A percentile compares a stretch with the other conserved stretches of the same genome.
Conservation (phyloP, 2,888 invertebrate species). For the Tortrix viridana region DNA sequence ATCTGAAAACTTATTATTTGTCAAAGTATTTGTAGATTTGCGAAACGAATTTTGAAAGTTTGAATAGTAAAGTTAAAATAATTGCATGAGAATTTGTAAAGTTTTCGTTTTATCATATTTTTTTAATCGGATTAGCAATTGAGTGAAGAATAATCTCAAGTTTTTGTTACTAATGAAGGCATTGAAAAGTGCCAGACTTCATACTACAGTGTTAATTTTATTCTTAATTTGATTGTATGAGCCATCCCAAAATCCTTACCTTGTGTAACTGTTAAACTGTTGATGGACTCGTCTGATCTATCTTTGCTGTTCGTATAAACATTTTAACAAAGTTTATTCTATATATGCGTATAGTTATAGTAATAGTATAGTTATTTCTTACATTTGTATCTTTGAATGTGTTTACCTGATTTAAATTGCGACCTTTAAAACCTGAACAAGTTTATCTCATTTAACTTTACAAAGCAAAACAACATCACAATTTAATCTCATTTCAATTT, state of each 20-base stretch:
- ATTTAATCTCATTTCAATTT: conserved; percentile 35
- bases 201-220: conserved; percentile 18
- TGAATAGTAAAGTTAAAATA: background rate
- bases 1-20: no score
- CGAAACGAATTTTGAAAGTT: background rate
- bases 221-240: conserved; percentile 13
- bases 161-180: conserved; percentile 10
- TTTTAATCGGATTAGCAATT: background rate
- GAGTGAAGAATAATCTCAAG: background rate
- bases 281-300: background rate
- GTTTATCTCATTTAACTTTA: background rate
- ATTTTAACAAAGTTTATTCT: no score
- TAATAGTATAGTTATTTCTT: no score
- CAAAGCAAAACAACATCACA: conserved; percentile 8
- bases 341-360: no score
- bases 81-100: background rate
- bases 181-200: conserved; percentile 22
- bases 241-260: background rate
- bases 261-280: background rate
- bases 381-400: no score
- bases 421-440: conserved; percentile 10
- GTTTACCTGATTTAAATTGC: background rate
- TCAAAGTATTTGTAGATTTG: no score
- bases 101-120: background rate
- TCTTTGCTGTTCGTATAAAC: no score